A percentile compares a stretch with the other conserved stretches of the same genome.
Evolutionary conservation across 92 coral and sea anemone genomes (phyloP).

Genomic region (Heliopora coerulea): DNA sequence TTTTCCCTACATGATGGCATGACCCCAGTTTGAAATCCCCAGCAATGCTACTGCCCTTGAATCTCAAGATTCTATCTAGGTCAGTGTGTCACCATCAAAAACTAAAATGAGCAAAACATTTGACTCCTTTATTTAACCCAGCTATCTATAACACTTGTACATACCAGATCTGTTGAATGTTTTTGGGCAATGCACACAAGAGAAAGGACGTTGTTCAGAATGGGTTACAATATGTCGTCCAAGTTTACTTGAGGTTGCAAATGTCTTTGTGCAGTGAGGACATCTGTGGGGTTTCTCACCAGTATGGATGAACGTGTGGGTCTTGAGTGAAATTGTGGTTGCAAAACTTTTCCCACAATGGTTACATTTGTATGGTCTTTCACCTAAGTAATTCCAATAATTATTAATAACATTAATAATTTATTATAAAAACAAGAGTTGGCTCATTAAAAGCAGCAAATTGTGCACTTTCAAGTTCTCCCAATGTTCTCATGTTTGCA

Average conservation of each 20-base stretch:
- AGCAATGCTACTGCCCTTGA: no score
- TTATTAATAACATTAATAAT: no score
- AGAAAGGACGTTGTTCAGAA: slow-evolving; percentile 92
- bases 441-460: no score
- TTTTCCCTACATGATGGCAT: no score
- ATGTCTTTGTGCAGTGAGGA: slow-evolving; percentile 97
- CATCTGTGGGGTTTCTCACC: slow-evolving; percentile 99
- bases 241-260: slow-evolving; percentile 97
- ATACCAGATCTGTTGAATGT: slow-evolving; percentile 98
- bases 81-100: no score
- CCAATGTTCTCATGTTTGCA: no score
- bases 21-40: no score
- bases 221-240: slow-evolving; percentile 98
- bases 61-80: no score
- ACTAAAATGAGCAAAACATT: no score
- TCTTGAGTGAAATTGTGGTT: slow-evolving; percentile 94
- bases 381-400: slow-evolving; percentile 75
- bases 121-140: no score
- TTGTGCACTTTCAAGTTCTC: no score
- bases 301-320: slow-evolving; percentile 97
- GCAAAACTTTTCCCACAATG: slow-evolving; percentile 98
- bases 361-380: slow-evolving; percentile 92
- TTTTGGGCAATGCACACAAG: slow-evolving; percentile 91
- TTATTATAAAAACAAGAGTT: no score
- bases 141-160: background rate